phyloP scores from a whole-genome alignment of 2,888 invertebrate species.

The Leptinotarsa haldemani region DNA sequence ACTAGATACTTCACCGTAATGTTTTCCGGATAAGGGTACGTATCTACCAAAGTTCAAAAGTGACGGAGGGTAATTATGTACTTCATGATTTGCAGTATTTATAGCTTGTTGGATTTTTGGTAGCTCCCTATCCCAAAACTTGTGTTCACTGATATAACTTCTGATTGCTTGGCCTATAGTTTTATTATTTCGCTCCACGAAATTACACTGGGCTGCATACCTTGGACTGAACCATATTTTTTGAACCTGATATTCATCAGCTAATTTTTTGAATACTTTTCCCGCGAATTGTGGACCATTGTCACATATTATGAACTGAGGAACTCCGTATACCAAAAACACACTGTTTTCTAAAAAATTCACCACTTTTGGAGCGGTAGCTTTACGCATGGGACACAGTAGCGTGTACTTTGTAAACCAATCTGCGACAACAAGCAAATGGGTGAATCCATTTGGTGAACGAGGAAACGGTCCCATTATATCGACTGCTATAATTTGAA shows the following conservation, averaged over 20 bases:
- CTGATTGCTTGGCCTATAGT: slow-evolving; percentile 52
- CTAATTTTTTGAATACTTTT: neutral
- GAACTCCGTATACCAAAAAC: neutral
- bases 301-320: neutral
- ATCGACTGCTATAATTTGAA: slow-evolving; percentile 43
- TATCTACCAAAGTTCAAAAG: neutral
- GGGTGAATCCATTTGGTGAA: neutral
- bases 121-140: slow-evolving; percentile 50
- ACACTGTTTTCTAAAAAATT: neutral
- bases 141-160: slow-evolving; percentile 42
- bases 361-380: neutral
- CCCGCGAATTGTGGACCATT: neutral
- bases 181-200: slow-evolving; percentile 54
- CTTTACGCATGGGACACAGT: neutral
- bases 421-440: neutral
- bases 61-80: slow-evolving; percentile 35
- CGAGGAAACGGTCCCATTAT: slow-evolving; percentile 30
- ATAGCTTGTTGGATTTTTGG: slow-evolving; percentile 49
- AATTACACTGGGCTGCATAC: slow-evolving; percentile 56
- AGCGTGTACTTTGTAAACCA: neutral
- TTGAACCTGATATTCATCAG: slow-evolving; percentile 8
- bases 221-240: slow-evolving; percentile 44
- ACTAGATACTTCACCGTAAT: slow-evolving; percentile 1
- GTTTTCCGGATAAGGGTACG: neutral
- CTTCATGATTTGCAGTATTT: slow-evolving; percentile 49